Evolutionary conservation across 2,113 vertebrate genomes (phyloP).

Genomic region (Chrysochloris asiatica): DNA sequence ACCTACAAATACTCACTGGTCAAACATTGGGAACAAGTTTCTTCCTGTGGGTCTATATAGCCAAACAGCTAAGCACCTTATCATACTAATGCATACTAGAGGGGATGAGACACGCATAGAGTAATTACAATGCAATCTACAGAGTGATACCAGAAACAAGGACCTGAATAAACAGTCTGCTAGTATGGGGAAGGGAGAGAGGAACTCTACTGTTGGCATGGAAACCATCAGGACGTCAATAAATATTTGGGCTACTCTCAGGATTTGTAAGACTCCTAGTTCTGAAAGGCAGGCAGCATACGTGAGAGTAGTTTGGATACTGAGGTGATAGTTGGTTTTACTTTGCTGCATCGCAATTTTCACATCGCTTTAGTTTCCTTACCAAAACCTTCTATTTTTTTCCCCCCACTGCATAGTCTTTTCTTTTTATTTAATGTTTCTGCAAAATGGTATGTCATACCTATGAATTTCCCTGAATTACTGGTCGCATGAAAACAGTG

Average conservation of each 20-base stretch:
- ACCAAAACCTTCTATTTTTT: background rate
- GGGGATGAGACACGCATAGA: background rate
- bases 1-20: background rate
- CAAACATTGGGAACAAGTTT: background rate
- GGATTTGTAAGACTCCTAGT: background rate
- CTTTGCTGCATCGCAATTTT: conserved; percentile 44
- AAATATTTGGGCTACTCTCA: background rate
- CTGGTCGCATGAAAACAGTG: background rate
- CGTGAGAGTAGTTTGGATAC: background rate
- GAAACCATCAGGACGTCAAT: background rate
- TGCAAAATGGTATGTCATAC: background rate
- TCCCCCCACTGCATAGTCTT: background rate
- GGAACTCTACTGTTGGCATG: conserved; percentile 52
- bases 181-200: background rate
- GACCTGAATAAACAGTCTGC: background rate
- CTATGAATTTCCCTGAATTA: background rate
- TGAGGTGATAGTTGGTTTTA: conserved; percentile 1
- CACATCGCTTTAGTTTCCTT: background rate
- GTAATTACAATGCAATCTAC: background rate
- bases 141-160: background rate
- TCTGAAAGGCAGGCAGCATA: background rate
- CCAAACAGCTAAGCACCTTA: background rate
- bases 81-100: background rate
- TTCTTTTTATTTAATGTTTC: background rate
- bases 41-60: background rate